Percentiles rank a stretch among this genome's conserved stretches.
Evolutionary conservation across 2,888 invertebrate species (phyloP).

Genomic region (Heteromyza rotundicornis): DNA sequence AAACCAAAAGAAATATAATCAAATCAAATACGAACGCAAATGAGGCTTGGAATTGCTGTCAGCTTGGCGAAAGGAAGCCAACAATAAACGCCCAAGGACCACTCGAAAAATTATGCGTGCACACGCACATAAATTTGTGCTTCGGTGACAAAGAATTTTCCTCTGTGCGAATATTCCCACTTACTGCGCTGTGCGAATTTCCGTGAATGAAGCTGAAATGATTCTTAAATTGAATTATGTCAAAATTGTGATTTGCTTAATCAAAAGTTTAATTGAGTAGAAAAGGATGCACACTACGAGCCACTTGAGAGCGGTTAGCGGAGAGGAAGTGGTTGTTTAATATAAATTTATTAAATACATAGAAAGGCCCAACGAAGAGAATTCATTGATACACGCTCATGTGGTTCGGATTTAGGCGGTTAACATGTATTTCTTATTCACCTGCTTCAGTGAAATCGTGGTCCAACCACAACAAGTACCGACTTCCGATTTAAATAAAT

Average conservation of each 20-base stretch:
- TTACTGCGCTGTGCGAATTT: neutral
- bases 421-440: no score
- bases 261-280: constrained; percentile 7
- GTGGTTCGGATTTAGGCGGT: no score
- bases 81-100: neutral
- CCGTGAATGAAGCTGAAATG: neutral
- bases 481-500: constrained; percentile 3
- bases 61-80: constrained; percentile 3
- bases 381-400: no score
- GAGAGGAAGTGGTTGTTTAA: no score
- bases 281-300: constrained; percentile 3
- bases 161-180: neutral
- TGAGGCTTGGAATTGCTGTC: no score
- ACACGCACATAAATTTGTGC: neutral
- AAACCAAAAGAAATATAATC: no score
- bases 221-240: neutral
- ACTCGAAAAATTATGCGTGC: constrained; percentile 7
- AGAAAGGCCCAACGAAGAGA: no score
- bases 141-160: neutral
- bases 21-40: no score
- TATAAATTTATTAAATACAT: no score
- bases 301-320: no score
- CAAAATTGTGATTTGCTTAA: constrained; percentile 7
- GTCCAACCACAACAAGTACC: neutral
- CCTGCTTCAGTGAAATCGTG: no score